Percentiles rank a stretch among this genome's conserved stretches.
Evolutionary conservation across 2,888 invertebrate genomes (phyloP).

Genomic region (Merodon equestris): DNA sequence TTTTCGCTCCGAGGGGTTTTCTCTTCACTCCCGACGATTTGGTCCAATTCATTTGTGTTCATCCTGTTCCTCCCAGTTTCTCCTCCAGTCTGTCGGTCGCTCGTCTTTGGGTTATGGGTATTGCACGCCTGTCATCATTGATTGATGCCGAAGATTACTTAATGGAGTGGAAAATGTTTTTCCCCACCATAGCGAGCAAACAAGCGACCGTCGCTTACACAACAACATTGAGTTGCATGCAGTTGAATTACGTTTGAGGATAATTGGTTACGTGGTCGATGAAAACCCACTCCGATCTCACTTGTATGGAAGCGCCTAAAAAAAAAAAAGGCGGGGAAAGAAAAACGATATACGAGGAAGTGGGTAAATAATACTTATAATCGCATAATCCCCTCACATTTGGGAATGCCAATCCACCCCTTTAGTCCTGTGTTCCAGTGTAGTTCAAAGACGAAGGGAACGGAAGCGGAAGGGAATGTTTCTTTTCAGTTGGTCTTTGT

Average conservation of each 20-base stretch:
- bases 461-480: neutral
- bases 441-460: too few relatives aligned
- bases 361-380: slow-evolving; percentile 67
- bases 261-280: slow-evolving; percentile 13
- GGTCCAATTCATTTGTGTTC: too few relatives aligned
- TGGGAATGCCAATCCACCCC: slow-evolving; percentile 62
- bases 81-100: slow-evolving; percentile 44
- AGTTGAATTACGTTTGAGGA: slow-evolving; percentile 28
- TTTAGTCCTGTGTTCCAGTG: slow-evolving; percentile 11
- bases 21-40: too few relatives aligned
- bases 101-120: slow-evolving; percentile 60
- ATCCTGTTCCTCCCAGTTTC: neutral
- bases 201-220: neutral
- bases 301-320: too few relatives aligned
- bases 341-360: slow-evolving; percentile 35
- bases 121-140: slow-evolving; percentile 62
- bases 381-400: slow-evolving; percentile 65
- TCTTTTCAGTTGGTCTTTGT: neutral
- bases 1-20: slow-evolving; percentile 24
- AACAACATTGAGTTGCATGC: slow-evolving; percentile 18
- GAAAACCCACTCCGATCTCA: too few relatives aligned
- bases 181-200: slow-evolving; percentile 4
- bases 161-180: slow-evolving; percentile 65
- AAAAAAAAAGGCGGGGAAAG: too few relatives aligned
- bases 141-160: slow-evolving; percentile 65